These are phyloP conservation scores for Mycetomoellerius zeteki DNA, from an alignment of 1,140 invertebrate genomes.

Conservation along the genomic window DNA sequence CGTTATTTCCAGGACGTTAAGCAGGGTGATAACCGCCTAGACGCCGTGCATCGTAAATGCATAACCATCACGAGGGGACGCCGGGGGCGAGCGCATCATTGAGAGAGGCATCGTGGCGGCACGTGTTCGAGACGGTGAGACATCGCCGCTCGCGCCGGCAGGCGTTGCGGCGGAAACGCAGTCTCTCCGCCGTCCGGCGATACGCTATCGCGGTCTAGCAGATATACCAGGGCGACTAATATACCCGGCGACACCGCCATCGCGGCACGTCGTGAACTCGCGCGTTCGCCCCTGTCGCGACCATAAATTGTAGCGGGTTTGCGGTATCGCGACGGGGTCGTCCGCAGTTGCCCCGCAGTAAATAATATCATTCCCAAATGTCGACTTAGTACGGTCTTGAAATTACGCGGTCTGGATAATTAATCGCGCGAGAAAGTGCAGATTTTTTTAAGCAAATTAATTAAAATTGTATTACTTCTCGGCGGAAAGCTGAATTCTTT, in stretches of 20 bases:
- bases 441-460: not conserved
- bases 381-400: slow-evolving; percentile 41
- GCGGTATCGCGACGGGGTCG: slow-evolving; percentile 48
- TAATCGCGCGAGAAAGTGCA: not conserved
- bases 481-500: not conserved
- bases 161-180: slow-evolving; percentile 28
- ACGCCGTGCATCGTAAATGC: slow-evolving; percentile 23
- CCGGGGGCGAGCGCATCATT: not conserved
- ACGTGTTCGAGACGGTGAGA: slow-evolving; percentile 51
- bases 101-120: slow-evolving; percentile 15
- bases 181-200: not conserved
- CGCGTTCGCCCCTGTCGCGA: slow-evolving; percentile 45
- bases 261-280: slow-evolving; percentile 31
- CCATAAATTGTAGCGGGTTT: slow-evolving; percentile 48
- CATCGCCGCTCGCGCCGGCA: slow-evolving; percentile 38
- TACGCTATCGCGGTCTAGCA: slow-evolving; percentile 49
- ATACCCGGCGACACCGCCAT: slow-evolving; percentile 37
- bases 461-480: not conserved
- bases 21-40: not conserved
- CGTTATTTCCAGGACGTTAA: slow-evolving; percentile 4
- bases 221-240: slow-evolving; percentile 49
- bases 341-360: slow-evolving; percentile 34
- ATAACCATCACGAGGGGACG: slow-evolving; percentile 1
- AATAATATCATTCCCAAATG: slow-evolving; percentile 58
- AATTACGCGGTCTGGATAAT: slow-evolving; percentile 21